Evolutionary conservation across 2,113 vertebrate species (phyloP).

Genomic region (Tyrannus savana): DNA sequence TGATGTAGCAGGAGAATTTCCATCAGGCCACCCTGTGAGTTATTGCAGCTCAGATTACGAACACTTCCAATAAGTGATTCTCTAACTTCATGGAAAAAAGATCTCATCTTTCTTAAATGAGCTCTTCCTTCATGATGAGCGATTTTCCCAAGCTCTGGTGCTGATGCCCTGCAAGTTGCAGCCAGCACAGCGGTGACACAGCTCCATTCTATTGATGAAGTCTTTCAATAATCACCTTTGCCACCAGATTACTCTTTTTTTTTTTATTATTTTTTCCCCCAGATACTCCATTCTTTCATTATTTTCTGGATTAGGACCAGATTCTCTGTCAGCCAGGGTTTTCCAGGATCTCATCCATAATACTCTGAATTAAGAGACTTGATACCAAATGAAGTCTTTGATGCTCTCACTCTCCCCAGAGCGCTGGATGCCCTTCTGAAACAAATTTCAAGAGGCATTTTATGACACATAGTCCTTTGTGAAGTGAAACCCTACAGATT

Average conservation of each 20-base stretch:
- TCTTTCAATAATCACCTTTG: neutral
- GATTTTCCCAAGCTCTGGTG: neutral
- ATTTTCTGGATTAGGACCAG: constrained; percentile 17
- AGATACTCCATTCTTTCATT: neutral
- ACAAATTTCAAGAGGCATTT: neutral
- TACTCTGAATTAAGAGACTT: neutral
- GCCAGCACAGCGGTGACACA: neutral
- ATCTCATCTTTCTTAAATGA: neutral
- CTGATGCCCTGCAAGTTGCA: neutral
- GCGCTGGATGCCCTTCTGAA: neutral
- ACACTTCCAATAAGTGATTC: neutral
- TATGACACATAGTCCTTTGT: neutral
- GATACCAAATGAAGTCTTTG: neutral
- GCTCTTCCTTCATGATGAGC: neutral
- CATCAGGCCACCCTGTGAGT: neutral
- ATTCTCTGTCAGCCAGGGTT: neutral
- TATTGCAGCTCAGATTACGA: neutral
- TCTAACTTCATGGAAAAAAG: neutral
- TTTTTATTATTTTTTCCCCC: rapidly evolving
- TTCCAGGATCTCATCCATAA: constrained; percentile 3
- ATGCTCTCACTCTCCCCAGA: neutral
- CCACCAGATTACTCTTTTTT: neutral
- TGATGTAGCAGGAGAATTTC: neutral
- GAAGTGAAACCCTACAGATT: neutral
- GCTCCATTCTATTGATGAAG: neutral